These are phyloP conservation scores for Malacoctenus gilli DNA, from an alignment of 2,797 vertebrate genomes.

Conservation along the genomic window DNA sequence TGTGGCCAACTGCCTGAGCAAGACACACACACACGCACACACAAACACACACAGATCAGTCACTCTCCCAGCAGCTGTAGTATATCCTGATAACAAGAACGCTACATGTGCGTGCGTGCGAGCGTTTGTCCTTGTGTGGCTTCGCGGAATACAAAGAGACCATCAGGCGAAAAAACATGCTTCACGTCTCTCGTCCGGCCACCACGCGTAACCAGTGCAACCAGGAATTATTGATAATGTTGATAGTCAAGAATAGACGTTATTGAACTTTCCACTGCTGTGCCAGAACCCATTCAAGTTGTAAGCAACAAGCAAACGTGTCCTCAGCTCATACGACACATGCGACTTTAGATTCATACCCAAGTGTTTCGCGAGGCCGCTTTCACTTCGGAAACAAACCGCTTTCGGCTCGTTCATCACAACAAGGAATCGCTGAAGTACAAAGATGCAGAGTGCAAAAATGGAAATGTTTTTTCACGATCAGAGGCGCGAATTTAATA, in stretches of 20 bases:
- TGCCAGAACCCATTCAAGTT: conserved; percentile 2
- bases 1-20: conserved; percentile 58
- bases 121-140: conserved; percentile 48
- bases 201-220: background rate
- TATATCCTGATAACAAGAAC: conserved; percentile 58
- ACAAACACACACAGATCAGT: conserved; percentile 35
- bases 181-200: conserved; percentile 33
- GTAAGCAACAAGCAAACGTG: background rate
- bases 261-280: conserved; percentile 28
- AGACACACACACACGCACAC: conserved; percentile 39
- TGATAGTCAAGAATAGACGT: background rate
- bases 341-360: too few relatives aligned
- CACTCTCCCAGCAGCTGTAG: conserved; percentile 38
- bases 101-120: conserved; percentile 3
- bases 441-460: too few relatives aligned
- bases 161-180: conserved; percentile 7
- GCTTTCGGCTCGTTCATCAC: too few relatives aligned
- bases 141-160: conserved; percentile 33
- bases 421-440: too few relatives aligned
- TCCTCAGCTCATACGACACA: too few relatives aligned
- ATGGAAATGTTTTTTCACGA: too few relatives aligned
- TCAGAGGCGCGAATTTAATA: too few relatives aligned
- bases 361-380: too few relatives aligned
- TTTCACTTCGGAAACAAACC: too few relatives aligned
- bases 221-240: conserved; percentile 37